Evolutionary conservation across 2,888 invertebrate genomes (phyloP).

Genomic region (Drosophila fulvimacula): DNA sequence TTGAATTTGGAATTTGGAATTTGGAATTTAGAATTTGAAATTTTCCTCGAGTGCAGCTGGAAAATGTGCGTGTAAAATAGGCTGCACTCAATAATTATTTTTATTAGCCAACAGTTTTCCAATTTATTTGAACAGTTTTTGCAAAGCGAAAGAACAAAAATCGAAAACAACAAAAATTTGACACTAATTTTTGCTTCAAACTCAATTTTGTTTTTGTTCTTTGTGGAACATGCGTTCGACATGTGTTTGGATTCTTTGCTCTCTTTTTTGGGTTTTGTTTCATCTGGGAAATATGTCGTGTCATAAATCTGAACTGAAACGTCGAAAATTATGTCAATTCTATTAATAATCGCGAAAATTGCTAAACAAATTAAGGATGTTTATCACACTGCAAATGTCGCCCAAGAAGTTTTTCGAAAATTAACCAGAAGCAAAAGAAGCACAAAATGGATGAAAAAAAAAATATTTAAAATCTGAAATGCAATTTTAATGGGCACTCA

Average conservation of each 20-base stretch:
- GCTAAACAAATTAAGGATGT: conserved; percentile 62
- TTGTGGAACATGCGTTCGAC: conserved; percentile 71
- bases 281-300: conserved; percentile 34
- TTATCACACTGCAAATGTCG: conserved; percentile 52
- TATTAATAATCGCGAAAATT: conserved; percentile 58
- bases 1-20: neutral
- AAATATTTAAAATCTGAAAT: neutral
- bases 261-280: conserved; percentile 32
- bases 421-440: neutral
- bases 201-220: conserved; percentile 14
- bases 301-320: conserved; percentile 60
- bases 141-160: conserved; percentile 30
- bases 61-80: conserved; percentile 14
- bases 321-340: conserved; percentile 74
- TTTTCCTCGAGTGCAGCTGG: conserved; percentile 2
- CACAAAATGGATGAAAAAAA: neutral
- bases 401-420: conserved; percentile 16
- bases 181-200: conserved; percentile 61
- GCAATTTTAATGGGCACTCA: conserved; percentile 31
- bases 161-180: conserved; percentile 49
- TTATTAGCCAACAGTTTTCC: conserved; percentile 42
- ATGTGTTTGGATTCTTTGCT: conserved; percentile 51
- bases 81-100: conserved; percentile 42
- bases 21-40: too few relatives aligned
- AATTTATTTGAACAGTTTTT: conserved; percentile 19